Evolutionary conservation across 2,888 invertebrate species (phyloP).

Genomic region (Gastrophysa polygoni): DNA sequence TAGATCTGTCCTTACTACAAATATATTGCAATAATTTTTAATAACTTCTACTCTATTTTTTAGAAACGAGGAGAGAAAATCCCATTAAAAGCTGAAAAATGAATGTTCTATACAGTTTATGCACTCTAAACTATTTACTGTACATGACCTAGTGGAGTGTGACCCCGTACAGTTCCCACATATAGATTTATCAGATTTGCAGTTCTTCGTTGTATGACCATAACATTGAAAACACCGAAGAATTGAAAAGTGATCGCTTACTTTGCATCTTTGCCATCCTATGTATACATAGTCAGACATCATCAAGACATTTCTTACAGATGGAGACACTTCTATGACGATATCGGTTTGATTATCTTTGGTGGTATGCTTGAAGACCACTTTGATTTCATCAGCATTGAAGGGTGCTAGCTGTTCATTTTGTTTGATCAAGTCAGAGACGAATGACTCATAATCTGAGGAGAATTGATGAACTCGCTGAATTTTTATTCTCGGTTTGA

Average conservation of each 20-base stretch:
- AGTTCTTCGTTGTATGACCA: background rate
- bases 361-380: background rate
- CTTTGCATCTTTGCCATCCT: background rate
- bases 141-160: no score
- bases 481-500: background rate
- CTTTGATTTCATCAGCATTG: background rate
- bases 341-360: background rate
- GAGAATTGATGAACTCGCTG: background rate
- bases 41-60: no score
- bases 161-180: no score
- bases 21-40: no score
- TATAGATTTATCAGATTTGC: no score
- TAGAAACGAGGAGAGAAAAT: no score
- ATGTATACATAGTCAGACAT: background rate
- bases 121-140: no score
- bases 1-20: no score
- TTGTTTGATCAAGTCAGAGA: background rate
- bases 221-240: background rate
- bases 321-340: conserved; percentile 1
- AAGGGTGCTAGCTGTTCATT: background rate
- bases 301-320: no score
- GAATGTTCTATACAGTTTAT: no score
- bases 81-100: no score
- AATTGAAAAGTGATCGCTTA: background rate
- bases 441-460: background rate